phyloP scores from a whole-genome alignment of 2,113 vertebrate species.

The Platichthys flesus region DNA sequence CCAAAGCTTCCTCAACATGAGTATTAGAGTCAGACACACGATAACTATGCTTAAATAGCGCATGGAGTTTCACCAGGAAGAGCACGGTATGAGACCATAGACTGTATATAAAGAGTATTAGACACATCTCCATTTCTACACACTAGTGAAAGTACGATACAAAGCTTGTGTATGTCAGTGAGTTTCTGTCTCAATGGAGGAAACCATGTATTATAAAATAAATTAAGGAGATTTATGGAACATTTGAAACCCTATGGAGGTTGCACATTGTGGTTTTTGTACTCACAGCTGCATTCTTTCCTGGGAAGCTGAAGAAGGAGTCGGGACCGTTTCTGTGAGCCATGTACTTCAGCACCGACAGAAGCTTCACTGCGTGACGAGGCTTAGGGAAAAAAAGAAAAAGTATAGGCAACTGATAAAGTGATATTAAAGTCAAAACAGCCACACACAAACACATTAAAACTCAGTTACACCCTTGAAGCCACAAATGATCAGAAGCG shows the following conservation, averaged over 20 bases:
- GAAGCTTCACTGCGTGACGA: slow-evolving; percentile 92
- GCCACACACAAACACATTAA: not conserved
- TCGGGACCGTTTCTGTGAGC: slow-evolving; percentile 95
- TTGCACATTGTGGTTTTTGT: too few relatives aligned
- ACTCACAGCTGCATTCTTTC: slow-evolving; percentile 97
- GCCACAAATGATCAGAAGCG: not conserved
- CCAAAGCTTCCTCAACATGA: too few relatives aligned
- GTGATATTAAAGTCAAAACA: not conserved
- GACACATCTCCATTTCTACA: not conserved
- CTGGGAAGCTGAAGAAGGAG: slow-evolving; percentile 98
- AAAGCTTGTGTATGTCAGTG: not conserved
- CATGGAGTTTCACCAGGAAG: too few relatives aligned
- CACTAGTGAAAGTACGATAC: not conserved
- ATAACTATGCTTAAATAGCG: too few relatives aligned
- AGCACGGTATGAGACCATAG: too few relatives aligned
- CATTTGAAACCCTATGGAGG: not conserved
- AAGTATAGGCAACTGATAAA: slow-evolving; percentile 55
- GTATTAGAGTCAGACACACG: too few relatives aligned
- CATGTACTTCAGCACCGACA: slow-evolving; percentile 96
- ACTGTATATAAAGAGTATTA: too few relatives aligned
- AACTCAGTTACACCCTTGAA: not conserved
- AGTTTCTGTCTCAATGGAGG: not conserved
- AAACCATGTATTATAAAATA: too few relatives aligned
- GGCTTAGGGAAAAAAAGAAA: slow-evolving; percentile 80
- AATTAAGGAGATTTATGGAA: not conserved